Evolutionary conservation across 2,888 invertebrate species (phyloP), one percentile per base, ranked within the genome.

Genomic region (Phymatocera aterrima): DNA sequence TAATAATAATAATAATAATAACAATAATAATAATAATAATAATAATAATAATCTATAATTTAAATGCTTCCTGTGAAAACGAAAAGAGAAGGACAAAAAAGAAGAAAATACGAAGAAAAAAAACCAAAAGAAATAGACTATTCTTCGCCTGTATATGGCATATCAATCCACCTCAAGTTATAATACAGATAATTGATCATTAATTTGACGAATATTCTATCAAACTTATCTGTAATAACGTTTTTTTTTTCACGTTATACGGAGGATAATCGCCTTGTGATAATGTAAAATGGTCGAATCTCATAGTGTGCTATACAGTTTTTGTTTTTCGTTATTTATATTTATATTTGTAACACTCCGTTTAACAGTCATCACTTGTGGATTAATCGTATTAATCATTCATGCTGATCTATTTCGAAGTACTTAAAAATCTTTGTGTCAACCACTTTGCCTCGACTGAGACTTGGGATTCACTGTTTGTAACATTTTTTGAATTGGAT

Each of bases 61-160:
- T 83, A 84, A 85, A 86, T 86, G 86, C 85, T 81, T 81, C 60
- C 81, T 81, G 80, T 84, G 75, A 61, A 79, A 78, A 81, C 81
- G 77, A 43, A 82, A 37, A 78, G 46, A 82, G n/a, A n/a, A n/a
- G n/a, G n/a, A n/a, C 12, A 57, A 28, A 57, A 21, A 51, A 51
- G 51, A 46, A 4, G 46, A 46, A 46, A 3, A n/a, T n/a, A n/a
- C n/a, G n/a, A n/a, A n/a, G n/a, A n/a, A n/a, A n/a, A n/a, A n/a
- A n/a, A n/a, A 46, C 12, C 3, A 46, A 46, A 15, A 46, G n/a
- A 15, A 21, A 21, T 6, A 51, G 24, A 51, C 18, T 21, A 78
- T 82, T 83, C 81, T 79, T 83, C 79, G 57, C 78, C 57, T 77
- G 60, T 57, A 74, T 77, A 80, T 81, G 80, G 80, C 78, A 77